Base-by-base conservation (phyloP, 2,113 vertebrate species). In the Syngnathus floridae region DNA sequence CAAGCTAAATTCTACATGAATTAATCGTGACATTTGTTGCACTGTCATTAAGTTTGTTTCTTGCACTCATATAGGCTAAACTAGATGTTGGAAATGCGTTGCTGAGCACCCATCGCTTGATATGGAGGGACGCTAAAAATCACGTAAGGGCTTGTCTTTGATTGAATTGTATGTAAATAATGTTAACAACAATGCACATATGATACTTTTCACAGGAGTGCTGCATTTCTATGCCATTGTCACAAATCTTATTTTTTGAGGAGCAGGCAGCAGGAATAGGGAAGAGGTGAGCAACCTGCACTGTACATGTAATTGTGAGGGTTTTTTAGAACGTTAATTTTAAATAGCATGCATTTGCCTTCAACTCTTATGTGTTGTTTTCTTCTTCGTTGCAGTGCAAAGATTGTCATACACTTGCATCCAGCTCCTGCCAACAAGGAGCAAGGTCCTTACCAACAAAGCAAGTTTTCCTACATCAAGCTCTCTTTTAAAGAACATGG, bases 401-500 rank as follows among this genome's bases (percentile, higher is more conserved):
- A 98, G 90, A 98, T 98, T 82, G 93, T 98, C 6, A 91, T 95
- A 77, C 95, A 99, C 82, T 91, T 99, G 72, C 93, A 98, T 63
- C 88, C 93, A 36, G 38, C 82, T 48, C 67, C 91, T 77, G 69
- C 90, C 41, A 93, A 91, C 87, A 98, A 94, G 85, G 96, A 98
- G 35, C 93, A 94, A 17, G 96, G 97, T 19, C 97, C 95, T 0
- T 96, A 97, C 83, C 95, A 97, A 85, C 90, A 87, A 40, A 98
- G 96, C 91, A 96, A 93, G 80, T 96, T 91, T 66, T 92, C 95
- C 56, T 93, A 92, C 49, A 89, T 99, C 80, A 97, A 96, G 67
- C 86, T 98, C 70, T 97, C 97, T 60, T 99, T 99, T 87, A 97
- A 94, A 86, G 95, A 99, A 68, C 96, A 99, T 70, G 97, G 95